phyloP scores from a whole-genome alignment of 2,797 vertebrate species.

The Pseudochirops corinnae region DNA sequence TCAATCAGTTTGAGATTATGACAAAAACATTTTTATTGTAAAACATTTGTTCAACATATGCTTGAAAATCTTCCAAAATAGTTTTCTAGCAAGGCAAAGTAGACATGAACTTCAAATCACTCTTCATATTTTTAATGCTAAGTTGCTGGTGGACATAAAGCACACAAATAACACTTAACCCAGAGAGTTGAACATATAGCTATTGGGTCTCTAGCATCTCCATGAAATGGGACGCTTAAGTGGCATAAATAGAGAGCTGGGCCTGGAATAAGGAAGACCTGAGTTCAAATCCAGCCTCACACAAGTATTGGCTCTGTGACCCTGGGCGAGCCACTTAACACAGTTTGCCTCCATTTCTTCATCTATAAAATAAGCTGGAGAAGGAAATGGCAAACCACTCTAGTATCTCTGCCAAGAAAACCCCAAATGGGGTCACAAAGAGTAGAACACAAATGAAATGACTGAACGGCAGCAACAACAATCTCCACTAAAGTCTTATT shows the following conservation, averaged over 20 bases:
- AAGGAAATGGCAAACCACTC: neutral
- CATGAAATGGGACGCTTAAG: conserved; percentile 16
- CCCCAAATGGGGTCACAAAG: neutral
- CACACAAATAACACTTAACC: neutral
- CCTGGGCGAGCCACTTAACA: too few species aligned
- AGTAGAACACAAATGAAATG: neutral
- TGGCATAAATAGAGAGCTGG: too few species aligned
- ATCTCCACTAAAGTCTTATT: neutral
- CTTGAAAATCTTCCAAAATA: conserved; percentile 80
- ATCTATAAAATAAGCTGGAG: neutral
- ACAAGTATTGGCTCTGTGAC: too few species aligned
- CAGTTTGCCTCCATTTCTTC: neutral
- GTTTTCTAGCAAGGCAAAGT: conserved; percentile 73
- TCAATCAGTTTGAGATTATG: conserved; percentile 77
- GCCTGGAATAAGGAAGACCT: too few species aligned
- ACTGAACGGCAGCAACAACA: neutral
- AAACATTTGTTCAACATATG: conserved; percentile 84
- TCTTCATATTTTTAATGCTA: conserved; percentile 43
- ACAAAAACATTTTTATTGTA: conserved; percentile 77
- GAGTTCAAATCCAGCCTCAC: too few species aligned
- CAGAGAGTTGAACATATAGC: conserved; percentile 19
- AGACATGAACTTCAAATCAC: conserved; percentile 60
- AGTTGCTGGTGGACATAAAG: conserved; percentile 37
- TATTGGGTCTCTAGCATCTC: conserved; percentile 15
- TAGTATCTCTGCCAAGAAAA: neutral